These are phyloP conservation scores for Sminthurinus aureus DNA, from an alignment of 2,888 invertebrate genomes.

Conservation along the genomic window DNA sequence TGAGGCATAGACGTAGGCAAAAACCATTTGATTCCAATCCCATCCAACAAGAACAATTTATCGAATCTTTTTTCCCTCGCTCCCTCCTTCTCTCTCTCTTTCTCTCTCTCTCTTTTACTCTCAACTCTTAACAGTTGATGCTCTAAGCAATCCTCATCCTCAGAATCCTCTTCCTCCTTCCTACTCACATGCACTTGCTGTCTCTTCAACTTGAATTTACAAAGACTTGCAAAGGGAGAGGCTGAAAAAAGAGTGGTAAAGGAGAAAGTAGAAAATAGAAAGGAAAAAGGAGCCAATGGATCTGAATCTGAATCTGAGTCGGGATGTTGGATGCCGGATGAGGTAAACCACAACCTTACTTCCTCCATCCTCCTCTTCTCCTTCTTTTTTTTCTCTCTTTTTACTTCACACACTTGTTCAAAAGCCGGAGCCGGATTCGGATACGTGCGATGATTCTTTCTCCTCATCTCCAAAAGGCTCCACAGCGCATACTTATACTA, in stretches of 20 bases:
- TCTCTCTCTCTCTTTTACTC: background rate
- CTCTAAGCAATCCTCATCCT: no score
- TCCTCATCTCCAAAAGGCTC: background rate
- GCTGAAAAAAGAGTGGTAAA: no score
- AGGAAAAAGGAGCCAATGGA: no score
- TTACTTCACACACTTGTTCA: background rate
- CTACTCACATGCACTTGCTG: no score
- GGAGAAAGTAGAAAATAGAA: no score
- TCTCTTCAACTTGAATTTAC: no score
- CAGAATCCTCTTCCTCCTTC: no score
- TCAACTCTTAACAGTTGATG: no score
- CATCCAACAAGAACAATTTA: slow-evolving; percentile 22
- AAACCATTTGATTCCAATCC: slow-evolving; percentile 30
- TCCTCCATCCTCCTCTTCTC: no score
- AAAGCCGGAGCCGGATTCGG: background rate
- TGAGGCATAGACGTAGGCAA: background rate
- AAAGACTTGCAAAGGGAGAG: no score
- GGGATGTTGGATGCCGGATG: background rate
- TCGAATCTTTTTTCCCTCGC: background rate
- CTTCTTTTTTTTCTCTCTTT: background rate
- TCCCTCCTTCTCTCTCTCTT: background rate
- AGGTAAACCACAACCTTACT: background rate
- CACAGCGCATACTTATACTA: no score
- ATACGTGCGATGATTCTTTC: background rate
- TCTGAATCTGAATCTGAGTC: no score